Evolutionary conservation across 92 coral and sea anemone species (phyloP).

Genomic region (Ricordea florida): DNA sequence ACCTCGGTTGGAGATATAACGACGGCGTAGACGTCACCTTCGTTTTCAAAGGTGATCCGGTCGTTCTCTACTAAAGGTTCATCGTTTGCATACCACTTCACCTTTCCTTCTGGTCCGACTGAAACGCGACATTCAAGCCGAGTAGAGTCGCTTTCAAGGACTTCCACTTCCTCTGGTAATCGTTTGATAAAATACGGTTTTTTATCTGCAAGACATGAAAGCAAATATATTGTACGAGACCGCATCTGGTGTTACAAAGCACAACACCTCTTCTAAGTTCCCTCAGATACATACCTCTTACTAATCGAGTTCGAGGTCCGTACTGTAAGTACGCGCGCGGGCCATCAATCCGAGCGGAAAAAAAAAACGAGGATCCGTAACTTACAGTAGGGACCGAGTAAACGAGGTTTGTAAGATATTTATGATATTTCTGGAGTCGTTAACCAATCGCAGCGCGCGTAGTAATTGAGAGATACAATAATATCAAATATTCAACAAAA

Average conservation of each 20-base stretch:
- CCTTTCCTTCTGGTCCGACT: conserved; percentile 66
- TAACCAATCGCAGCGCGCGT: too few species aligned
- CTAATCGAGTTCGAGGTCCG: too few species aligned
- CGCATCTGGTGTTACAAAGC: neutral
- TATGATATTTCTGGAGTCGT: too few species aligned
- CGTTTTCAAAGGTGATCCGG: conserved; percentile 66
- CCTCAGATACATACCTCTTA: too few species aligned
- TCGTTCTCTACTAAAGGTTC: conserved; percentile 72
- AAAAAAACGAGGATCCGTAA: too few species aligned
- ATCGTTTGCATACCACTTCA: conserved; percentile 86
- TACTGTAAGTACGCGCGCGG: too few species aligned
- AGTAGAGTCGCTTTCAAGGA: conserved; percentile 82
- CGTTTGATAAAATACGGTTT: conserved; percentile 42
- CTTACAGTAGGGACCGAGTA: too few species aligned
- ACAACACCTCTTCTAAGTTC: too few species aligned
- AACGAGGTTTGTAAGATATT: too few species aligned
- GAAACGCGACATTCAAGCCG: conserved; percentile 80
- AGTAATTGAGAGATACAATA: neutral
- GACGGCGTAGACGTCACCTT: conserved; percentile 74
- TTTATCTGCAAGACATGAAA: neutral
- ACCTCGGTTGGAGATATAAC: conserved; percentile 69
- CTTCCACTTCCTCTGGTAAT: conserved; percentile 80
- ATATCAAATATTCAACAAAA: neutral
- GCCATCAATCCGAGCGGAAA: too few species aligned
- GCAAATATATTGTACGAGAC: neutral